Percentiles rank a stretch among this genome's conserved stretches.
These are phyloP conservation scores for Caenorhabditis zanzibari DNA, from an alignment of 2,888 invertebrate genomes.

Conservation along the genomic window DNA sequence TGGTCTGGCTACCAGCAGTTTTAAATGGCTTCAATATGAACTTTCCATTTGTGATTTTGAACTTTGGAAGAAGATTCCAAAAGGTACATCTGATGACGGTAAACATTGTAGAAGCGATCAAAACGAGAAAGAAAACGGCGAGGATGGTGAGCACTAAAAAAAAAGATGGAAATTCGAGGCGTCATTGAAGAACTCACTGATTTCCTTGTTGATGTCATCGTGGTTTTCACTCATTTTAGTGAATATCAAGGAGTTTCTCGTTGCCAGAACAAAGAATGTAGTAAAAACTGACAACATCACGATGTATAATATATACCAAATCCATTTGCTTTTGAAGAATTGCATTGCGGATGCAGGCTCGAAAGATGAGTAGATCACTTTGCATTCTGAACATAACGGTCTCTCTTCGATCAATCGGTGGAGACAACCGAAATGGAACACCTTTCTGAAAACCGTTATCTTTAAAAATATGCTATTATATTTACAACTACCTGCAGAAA, in stretches of 20 bases:
- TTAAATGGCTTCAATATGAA: constrained; percentile 34
- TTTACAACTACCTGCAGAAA: constrained; percentile 38
- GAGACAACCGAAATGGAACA: constrained; percentile 33
- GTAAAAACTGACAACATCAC: constrained; percentile 5
- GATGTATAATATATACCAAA: constrained; percentile 12
- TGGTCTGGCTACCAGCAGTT: background rate
- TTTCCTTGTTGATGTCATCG: constrained; percentile 7
- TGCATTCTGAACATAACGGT: constrained; percentile 28
- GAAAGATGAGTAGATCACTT: constrained; percentile 26
- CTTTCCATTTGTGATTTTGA: constrained; percentile 30
- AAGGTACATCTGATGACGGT: constrained; percentile 37
- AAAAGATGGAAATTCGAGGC: background rate
- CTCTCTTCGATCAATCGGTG: constrained; percentile 10
- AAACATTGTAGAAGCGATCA: constrained; percentile 30
- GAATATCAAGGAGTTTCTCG: constrained; percentile 29
- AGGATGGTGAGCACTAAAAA: constrained; percentile 32
- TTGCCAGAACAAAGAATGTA: constrained; percentile 15
- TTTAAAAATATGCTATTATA: background rate
- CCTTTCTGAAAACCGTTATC: constrained; percentile 23
- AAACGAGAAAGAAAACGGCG: constrained; percentile 41
- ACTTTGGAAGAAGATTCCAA: constrained; percentile 21
- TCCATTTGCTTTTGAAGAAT: constrained; percentile 36
- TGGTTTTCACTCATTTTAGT: background rate
- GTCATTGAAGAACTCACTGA: constrained; percentile 7
- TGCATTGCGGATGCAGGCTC: constrained; percentile 27